phyloP scores from a whole-genome alignment of 1,140 invertebrate genomes.

The Nephila pilipes region DNA sequence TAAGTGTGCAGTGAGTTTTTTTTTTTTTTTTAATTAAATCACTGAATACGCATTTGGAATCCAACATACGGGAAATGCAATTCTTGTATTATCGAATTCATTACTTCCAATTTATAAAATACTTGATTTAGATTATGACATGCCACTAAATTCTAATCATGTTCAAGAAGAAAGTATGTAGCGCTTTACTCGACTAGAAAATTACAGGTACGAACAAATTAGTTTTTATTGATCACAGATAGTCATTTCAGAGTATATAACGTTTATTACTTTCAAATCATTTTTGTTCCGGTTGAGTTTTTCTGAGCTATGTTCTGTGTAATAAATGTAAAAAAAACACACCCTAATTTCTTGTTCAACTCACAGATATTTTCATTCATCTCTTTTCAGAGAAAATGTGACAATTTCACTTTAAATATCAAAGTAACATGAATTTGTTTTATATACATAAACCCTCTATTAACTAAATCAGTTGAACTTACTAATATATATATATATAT shows the following conservation, averaged over 20 bases:
- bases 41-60: background rate
- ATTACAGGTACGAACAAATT: background rate
- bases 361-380: too few species aligned
- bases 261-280: conserved; percentile 23
- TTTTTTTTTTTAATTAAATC: conserved; percentile 19
- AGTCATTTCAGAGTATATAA: background rate
- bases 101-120: background rate
- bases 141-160: background rate
- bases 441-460: too few species aligned
- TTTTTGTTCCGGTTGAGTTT: conserved; percentile 4
- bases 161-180: background rate
- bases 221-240: background rate
- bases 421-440: too few species aligned
- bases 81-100: background rate
- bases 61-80: background rate
- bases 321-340: too few species aligned
- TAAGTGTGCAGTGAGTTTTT: background rate
- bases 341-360: too few species aligned
- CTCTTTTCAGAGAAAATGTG: too few species aligned
- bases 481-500: too few species aligned
- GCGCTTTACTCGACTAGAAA: background rate
- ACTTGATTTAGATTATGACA: background rate
- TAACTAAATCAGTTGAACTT: too few species aligned
- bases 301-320: background rate
- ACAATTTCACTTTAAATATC: too few species aligned